Evolutionary conservation across 2,113 vertebrate genomes (phyloP), one percentile per base, ranked within the genome.

Genomic region (Scartelaos histophorus): DNA sequence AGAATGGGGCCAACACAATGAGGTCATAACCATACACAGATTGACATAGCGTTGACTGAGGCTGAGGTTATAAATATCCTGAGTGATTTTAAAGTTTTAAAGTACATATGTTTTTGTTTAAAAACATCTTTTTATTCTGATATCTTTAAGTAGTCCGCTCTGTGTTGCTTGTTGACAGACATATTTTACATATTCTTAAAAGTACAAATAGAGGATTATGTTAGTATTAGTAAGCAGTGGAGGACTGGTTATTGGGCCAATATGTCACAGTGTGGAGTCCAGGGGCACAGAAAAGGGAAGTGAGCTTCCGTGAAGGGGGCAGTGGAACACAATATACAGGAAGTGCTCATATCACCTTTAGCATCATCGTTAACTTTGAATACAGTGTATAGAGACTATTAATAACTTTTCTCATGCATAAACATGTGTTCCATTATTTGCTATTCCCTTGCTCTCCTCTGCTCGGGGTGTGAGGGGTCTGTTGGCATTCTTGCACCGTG

Each of bases 261-360:
- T 79, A 88, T 85, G 84, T 90, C 90, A 88, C 83, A 68, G 60
- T 69, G 70, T 85, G 81, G 83, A 80, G 82, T 88, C 81, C 76
- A 76, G 90, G 88, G 84, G 78, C 83, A 86, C 81, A 72, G 77
- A 86, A 92, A 72, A 77, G 82, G 89, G 88, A 93, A 92, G 79
- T 91, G 87, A 85, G 76, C 71, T 22, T 17, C 65, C 25, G 71
- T 75, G 60, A 56, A 82, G 80, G 80, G 75, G 75, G 81, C 76
- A 64, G 73, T 13, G 57, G 62, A 29, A 46, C 69, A 76, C 70
- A 71, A 65, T 77, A 77, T 79, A 88, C 87, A 88, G 85, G 81
- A 84, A 88, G 77, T 65, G 62, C 74, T 75, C 74, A 22, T 83
- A 66, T 74, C 46, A 69, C 9, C 34, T 66, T 24, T 66, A 24